phyloP scores from a whole-genome alignment of 2,797 vertebrate genomes.

The Paratrypauchen microcephalus region DNA sequence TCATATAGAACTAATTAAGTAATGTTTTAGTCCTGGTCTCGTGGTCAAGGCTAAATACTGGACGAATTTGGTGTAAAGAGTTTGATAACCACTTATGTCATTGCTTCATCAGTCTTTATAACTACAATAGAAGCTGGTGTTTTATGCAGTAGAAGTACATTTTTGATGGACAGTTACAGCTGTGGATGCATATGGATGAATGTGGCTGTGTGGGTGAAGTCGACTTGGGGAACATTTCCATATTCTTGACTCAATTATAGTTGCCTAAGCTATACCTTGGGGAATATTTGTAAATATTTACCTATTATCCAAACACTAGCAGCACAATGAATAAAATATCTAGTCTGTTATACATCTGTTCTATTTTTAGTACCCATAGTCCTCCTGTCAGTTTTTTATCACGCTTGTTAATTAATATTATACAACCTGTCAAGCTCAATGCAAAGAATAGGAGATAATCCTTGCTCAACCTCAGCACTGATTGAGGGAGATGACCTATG shows the following conservation, averaged over 20 bases:
- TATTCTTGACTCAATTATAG: slow-evolving; percentile 1
- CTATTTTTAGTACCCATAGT: background rate
- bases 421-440: background rate
- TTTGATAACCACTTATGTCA: background rate
- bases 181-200: slow-evolving; percentile 12
- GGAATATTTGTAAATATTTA: slow-evolving; percentile 4
- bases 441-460: slow-evolving; percentile 4
- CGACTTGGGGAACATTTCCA: background rate
- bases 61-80: background rate
- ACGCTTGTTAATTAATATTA: slow-evolving; percentile 8
- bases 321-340: background rate
- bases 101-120: background rate
- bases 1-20: background rate
- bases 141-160: background rate
- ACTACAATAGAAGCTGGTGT: background rate
- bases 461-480: background rate
- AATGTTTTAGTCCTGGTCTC: background rate
- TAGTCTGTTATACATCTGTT: background rate
- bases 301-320: background rate
- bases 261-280: background rate
- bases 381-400: background rate
- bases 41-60: background rate
- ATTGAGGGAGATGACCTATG: slow-evolving; percentile 1
- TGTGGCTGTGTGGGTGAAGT: slow-evolving; percentile 8
- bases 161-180: slow-evolving; percentile 2